Percentiles rank a stretch among this genome's conserved stretches.
Evolutionary conservation across 2,888 invertebrate genomes (phyloP).

Genomic region (Plagiodera versicolora): DNA sequence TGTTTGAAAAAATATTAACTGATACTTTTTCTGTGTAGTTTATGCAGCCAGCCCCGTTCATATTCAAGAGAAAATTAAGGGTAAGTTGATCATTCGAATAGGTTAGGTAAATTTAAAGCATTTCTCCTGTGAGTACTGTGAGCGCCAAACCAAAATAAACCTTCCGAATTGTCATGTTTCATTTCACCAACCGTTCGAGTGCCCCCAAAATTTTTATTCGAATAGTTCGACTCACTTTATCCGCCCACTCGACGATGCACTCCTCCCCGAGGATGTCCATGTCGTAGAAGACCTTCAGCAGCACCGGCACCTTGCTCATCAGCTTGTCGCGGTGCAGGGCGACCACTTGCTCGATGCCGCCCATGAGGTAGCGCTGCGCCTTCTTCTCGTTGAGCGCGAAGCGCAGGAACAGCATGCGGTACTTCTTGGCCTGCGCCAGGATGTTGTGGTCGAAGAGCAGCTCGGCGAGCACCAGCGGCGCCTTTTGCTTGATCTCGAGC

Average conservation of each 20-base stretch:
- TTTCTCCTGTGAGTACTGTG: neutral
- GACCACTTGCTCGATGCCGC: conserved; percentile 93
- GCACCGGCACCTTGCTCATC: conserved; percentile 74
- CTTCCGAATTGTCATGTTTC: conserved; percentile 6
- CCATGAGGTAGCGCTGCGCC: conserved; percentile 89
- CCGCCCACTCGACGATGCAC: conserved; percentile 92
- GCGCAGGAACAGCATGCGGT: conserved; percentile 78
- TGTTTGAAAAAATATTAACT: conserved; percentile 2
- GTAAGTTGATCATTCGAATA: conserved; percentile 46
- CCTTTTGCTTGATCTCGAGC: conserved; percentile 92
- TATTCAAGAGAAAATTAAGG: conserved; percentile 52
- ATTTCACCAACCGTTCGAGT: neutral
- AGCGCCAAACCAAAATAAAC: conserved; percentile 4
- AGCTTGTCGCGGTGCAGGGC: conserved; percentile 76
- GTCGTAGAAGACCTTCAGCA: conserved; percentile 83
- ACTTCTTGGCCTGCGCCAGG: conserved; percentile 66
- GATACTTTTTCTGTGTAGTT: conserved; percentile 38
- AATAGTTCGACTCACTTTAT: conserved; percentile 65
- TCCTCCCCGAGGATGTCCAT: conserved; percentile 93
- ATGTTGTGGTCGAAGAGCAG: conserved; percentile 73
- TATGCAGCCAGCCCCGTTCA: conserved; percentile 45
- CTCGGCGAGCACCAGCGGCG: conserved; percentile 91
- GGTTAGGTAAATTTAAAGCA: neutral
- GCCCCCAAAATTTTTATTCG: neutral
- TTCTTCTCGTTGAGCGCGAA: conserved; percentile 81